These are phyloP conservation scores for Erebia epiphron DNA, from an alignment of 2,888 invertebrate genomes.

Conservation along the genomic window DNA sequence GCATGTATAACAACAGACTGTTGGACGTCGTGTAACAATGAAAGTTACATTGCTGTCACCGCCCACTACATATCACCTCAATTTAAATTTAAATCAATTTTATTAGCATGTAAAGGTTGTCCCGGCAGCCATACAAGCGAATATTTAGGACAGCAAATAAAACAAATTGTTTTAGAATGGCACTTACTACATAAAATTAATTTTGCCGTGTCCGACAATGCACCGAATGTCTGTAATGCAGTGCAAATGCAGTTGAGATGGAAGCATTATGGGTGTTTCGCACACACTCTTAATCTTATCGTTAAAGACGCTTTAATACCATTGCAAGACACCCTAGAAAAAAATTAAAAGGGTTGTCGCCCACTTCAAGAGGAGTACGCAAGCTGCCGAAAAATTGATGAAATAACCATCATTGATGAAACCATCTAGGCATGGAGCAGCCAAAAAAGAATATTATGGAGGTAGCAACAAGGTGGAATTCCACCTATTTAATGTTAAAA, in stretches of 20 bases:
- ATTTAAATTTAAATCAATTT: not conserved
- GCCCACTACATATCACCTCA: not conserved
- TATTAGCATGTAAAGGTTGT: not conserved
- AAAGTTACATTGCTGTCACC: not conserved
- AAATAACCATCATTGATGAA: not conserved
- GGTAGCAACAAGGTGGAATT: constrained; percentile 29
- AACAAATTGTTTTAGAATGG: not conserved
- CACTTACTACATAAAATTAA: not conserved
- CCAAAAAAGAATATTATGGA: not conserved
- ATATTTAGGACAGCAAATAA: not conserved
- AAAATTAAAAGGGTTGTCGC: not conserved
- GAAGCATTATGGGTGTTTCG: constrained; percentile 2
- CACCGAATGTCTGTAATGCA: not conserved
- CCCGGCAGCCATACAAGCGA: not conserved
- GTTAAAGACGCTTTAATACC: not conserved
- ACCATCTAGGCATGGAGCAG: not conserved
- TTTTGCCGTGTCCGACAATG: not conserved
- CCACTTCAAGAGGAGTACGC: not conserved
- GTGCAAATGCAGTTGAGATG: not conserved
- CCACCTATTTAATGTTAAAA: constrained; percentile 31
- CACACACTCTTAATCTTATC: not conserved
- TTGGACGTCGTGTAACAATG: not conserved
- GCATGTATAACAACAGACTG: constrained; percentile 3
- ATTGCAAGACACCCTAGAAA: not conserved
- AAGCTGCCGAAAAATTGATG: not conserved